Base-by-base conservation (phyloP, 2,113 vertebrate genomes). In the Gadus macrocephalus region DNA sequence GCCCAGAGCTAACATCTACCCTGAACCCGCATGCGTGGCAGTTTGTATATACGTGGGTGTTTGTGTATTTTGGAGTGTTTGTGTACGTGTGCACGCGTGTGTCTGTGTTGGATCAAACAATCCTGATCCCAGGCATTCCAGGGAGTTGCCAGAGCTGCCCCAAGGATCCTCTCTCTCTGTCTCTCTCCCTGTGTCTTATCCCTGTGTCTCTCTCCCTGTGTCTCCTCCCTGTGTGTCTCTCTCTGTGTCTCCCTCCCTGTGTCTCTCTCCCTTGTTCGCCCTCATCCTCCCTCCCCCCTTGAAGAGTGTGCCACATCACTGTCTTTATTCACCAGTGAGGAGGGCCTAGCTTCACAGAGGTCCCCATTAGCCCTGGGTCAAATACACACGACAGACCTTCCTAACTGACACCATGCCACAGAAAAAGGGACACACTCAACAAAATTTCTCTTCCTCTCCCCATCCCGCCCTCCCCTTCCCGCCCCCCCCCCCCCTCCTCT, bases 51-150 rank as follows among this genome's bases (percentile, higher is more conserved):
- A 19, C 15, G 56, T 59, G 56, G 14, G n/a, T 65, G 71, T 68
- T 71, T 59, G 49, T 59, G 67, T 68, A 64, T 68, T 71, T 65
- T 67, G 67, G 73, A 61, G 66, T 56, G 25, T 49, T 68, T 28
- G 60, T 58, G 53, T 15, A 59, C 42, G 17, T 66, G 60, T 28
- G 53, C 31, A 35, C 31, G 31, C 31, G 31, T 35, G 31, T 35
- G n/a, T 62, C 56, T 69, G 53, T 35, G 0, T 35, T 35, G 4
- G 31, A 35, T 35, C 31, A 35, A 35, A 35, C 31, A 35, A 35
- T 35, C 31, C 2, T 35, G 31, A 35, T 35, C 31, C 31, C 31
- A 25, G 31, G 31, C 31, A 35, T 35, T 35, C 31, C 31, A 35
- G 31, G 31, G 31, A 35, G 31, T 35, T 35, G 31, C 31, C 31